Conservation (phyloP, 2,113 vertebrate genomes). For the Nycticorax nycticorax region DNA sequence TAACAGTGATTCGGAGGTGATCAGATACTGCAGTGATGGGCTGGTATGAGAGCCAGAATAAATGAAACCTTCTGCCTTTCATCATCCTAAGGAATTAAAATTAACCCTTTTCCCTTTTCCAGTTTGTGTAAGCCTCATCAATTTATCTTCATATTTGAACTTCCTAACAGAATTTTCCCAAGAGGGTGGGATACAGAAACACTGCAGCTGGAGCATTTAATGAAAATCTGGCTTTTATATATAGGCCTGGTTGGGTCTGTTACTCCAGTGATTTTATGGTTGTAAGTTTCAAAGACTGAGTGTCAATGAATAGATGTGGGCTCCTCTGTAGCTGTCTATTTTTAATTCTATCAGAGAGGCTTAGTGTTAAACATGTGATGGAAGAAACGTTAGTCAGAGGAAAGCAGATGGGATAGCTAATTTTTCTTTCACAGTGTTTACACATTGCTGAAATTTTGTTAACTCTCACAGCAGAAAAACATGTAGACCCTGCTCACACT, state of each 20-base stretch:
- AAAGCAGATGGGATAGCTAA: slow-evolving; percentile 54
- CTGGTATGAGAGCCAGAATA: neutral
- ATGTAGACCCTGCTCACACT: neutral
- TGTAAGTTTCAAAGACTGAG: slow-evolving; percentile 5
- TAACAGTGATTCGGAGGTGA: neutral
- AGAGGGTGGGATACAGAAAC: neutral
- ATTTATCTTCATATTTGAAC: neutral
- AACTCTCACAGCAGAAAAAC: slow-evolving; percentile 31
- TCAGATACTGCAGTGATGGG: neutral
- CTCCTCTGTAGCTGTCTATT: slow-evolving; percentile 34
- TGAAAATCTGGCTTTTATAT: neutral
- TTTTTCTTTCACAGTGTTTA: slow-evolving; percentile 56
- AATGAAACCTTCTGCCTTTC: neutral
- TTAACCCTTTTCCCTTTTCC: neutral
- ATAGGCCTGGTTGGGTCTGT: neutral
- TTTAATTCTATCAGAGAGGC: slow-evolving; percentile 35
- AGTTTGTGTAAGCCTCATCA: neutral
- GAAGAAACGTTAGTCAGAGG: slow-evolving; percentile 55
- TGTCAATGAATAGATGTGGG: slow-evolving; percentile 4
- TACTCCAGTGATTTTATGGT: slow-evolving; percentile 18
- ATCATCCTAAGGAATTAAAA: neutral
- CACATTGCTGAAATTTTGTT: slow-evolving; percentile 1
- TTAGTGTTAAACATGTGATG: slow-evolving; percentile 30
- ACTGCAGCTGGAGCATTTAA: neutral
- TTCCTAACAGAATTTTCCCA: neutral